Evolutionary conservation across 2,888 invertebrate genomes (phyloP).

Genomic region (Tipula helvola): DNA sequence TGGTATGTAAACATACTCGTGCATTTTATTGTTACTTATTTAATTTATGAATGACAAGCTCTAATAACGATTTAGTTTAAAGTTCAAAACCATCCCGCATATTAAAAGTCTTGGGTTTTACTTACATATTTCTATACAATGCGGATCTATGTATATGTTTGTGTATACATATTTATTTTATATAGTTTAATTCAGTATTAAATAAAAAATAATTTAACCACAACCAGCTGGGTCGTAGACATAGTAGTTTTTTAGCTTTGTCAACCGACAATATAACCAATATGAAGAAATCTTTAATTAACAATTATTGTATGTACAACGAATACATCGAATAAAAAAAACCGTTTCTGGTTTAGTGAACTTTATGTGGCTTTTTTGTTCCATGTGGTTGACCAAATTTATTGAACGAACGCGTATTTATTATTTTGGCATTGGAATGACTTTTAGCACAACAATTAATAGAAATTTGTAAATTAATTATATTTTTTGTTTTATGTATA

Average conservation of each 20-base stretch:
- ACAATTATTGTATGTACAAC: neutral
- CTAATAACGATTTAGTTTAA: neutral
- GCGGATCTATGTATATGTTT: neutral
- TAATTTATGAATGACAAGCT: neutral
- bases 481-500: no score
- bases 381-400: neutral
- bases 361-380: neutral
- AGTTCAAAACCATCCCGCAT: neutral
- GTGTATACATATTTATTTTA: neutral
- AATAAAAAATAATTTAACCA: neutral
- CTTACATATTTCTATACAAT: neutral
- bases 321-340: neutral
- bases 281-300: neutral
- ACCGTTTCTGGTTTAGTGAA: neutral
- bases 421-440: no score
- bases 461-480: no score
- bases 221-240: neutral
- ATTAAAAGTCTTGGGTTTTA: neutral
- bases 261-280: neutral
- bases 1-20: neutral
- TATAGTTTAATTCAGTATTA: neutral
- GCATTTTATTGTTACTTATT: no score
- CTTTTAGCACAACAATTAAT: no score
- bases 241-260: neutral
- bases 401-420: neutral